phyloP scores from a whole-genome alignment of 2,888 invertebrate genomes.

The Eupeodes latifasciatus region DNA sequence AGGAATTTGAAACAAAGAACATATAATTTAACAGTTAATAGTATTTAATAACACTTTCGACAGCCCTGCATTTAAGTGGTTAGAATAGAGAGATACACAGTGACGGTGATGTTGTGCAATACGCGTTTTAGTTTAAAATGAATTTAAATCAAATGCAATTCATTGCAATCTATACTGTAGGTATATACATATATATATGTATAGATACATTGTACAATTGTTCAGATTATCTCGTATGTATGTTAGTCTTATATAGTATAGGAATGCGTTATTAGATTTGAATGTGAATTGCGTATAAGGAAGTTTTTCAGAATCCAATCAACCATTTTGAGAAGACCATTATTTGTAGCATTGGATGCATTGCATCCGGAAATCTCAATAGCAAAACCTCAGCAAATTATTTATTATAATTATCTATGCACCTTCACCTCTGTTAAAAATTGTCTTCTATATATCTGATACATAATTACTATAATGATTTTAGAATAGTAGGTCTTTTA shows the following conservation, averaged over 20 bases:
- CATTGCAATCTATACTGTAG: constrained; percentile 39
- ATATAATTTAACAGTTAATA: not conserved
- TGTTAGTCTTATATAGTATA: not conserved
- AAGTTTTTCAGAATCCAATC: constrained; percentile 65
- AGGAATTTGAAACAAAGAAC: not conserved
- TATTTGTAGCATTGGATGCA: constrained; percentile 35
- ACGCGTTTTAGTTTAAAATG: constrained; percentile 38
- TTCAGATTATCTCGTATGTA: no score
- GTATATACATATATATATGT: not conserved
- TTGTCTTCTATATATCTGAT: not conserved
- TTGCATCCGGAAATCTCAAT: constrained; percentile 43
- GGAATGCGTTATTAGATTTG: not conserved
- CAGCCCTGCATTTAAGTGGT: not conserved
- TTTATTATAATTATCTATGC: not conserved
- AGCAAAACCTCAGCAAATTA: constrained; percentile 9
- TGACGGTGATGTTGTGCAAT: not conserved
- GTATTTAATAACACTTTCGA: not conserved
- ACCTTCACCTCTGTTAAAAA: not conserved
- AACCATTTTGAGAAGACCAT: constrained; percentile 60
- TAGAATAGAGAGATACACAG: not conserved
- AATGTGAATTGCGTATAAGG: constrained; percentile 34
- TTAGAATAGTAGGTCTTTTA: not conserved
- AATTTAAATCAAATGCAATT: constrained; percentile 69
- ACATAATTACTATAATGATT: not conserved
- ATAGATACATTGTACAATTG: no score